These are phyloP conservation scores for Erithacus rubecula DNA, from an alignment of 2,797 vertebrate species.

Conservation along the genomic window DNA sequence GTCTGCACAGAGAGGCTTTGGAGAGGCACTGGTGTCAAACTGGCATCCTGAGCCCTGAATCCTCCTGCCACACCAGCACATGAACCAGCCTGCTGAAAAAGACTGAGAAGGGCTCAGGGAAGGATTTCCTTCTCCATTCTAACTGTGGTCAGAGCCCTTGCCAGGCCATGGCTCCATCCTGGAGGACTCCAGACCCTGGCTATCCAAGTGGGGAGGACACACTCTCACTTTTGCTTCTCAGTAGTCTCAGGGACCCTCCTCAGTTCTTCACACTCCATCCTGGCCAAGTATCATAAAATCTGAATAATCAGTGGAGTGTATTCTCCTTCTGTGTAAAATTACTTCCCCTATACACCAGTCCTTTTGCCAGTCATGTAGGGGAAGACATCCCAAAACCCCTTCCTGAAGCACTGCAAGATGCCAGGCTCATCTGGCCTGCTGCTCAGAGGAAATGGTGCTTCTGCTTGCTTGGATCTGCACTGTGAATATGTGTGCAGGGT, in stretches of 20 bases:
- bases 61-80: background rate
- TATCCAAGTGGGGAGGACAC: background rate
- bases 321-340: background rate
- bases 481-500: background rate
- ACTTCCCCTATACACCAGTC: fast-evolving
- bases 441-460: background rate
- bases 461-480: background rate
- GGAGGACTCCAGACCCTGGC: background rate
- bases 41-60: background rate
- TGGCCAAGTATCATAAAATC: background rate
- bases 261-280: background rate
- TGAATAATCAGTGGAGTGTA: background rate
- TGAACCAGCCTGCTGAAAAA: background rate
- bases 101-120: background rate
- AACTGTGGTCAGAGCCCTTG: background rate
- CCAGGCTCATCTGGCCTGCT: background rate
- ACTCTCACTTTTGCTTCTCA: background rate
- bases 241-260: background rate
- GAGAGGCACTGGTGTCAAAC: background rate
- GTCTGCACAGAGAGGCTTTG: background rate
- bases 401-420: background rate
- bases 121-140: background rate
- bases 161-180: background rate
- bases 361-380: background rate
- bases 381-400: background rate